Conservation (phyloP, 2,113 vertebrate species). For the Dolichotis patagonum region DNA sequence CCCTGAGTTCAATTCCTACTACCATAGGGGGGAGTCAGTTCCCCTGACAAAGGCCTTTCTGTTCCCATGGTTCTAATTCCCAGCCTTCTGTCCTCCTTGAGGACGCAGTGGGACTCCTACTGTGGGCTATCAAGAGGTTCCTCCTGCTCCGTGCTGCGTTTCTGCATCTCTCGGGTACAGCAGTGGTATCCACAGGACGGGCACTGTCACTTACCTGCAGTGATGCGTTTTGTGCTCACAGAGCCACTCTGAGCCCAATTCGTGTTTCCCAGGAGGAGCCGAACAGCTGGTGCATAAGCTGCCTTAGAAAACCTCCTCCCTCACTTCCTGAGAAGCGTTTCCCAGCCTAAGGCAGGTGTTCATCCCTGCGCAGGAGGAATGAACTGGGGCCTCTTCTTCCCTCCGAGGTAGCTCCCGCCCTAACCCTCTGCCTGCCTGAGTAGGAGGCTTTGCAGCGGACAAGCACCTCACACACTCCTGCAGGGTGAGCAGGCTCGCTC, state of each 20-base stretch:
- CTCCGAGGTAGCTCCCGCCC: background rate
- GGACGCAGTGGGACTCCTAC: background rate
- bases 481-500: background rate
- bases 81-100: background rate
- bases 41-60: background rate
- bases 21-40: background rate
- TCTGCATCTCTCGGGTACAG: background rate
- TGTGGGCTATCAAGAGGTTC: background rate
- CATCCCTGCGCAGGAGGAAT: background rate
- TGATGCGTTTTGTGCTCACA: background rate
- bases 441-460: background rate
- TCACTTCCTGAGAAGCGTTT: background rate
- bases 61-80: background rate
- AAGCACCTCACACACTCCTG: background rate
- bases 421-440: background rate
- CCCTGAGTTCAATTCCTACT: background rate
- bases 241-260: background rate
- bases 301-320: background rate
- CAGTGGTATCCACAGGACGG: fast-evolving
- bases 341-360: background rate
- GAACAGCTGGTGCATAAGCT: background rate
- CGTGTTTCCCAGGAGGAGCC: background rate
- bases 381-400: background rate
- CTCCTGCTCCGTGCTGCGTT: fast-evolving
- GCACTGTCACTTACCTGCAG: background rate